Conservation (phyloP, 2,797 vertebrate species). For the Simalia tracyae region DNA sequence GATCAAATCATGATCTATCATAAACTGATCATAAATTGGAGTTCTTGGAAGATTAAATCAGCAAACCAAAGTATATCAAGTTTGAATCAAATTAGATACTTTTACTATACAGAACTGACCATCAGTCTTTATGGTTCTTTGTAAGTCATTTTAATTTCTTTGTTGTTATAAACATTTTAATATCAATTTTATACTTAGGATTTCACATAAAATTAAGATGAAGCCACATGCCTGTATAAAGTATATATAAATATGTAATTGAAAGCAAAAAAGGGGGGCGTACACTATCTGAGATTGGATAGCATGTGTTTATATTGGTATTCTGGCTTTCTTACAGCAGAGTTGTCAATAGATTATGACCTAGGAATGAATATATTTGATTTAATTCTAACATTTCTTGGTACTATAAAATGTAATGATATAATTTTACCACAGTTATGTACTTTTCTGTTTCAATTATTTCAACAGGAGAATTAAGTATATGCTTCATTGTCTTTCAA, state of each 20-base stretch:
- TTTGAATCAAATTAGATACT: background rate
- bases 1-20: slow-evolving; percentile 12
- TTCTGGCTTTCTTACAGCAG: background rate
- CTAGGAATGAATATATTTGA: background rate
- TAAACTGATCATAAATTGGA: slow-evolving; percentile 2
- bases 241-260: background rate
- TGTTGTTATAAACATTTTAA: background rate
- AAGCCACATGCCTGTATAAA: background rate
- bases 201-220: background rate
- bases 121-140: background rate
- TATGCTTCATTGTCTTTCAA: background rate
- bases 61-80: background rate
- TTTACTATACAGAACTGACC: background rate
- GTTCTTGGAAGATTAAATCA: slow-evolving; percentile 7
- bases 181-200: background rate
- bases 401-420: slow-evolving; percentile 12
- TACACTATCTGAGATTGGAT: background rate
- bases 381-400: slow-evolving; percentile 15
- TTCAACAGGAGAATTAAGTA: background rate
- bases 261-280: background rate
- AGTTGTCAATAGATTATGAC: background rate
- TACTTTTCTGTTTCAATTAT: background rate
- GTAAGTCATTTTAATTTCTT: background rate
- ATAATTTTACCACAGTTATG: background rate
- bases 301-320: background rate